Evolutionary conservation across 2,113 vertebrate species (phyloP).

Genomic region (Azemiops feae): DNA sequence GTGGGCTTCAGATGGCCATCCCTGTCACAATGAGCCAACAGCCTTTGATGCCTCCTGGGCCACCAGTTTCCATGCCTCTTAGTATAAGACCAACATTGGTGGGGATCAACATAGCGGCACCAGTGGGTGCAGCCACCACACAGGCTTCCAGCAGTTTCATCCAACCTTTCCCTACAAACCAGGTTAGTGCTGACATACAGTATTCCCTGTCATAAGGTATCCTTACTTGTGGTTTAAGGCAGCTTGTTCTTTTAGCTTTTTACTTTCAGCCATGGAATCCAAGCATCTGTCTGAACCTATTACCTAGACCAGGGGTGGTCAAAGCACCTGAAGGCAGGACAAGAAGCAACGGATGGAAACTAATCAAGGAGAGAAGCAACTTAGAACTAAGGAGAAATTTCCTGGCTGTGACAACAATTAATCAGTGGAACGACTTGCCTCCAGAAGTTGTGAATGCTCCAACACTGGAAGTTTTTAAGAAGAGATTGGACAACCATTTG

Average conservation of each 20-base stretch:
- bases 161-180: conserved; percentile 69
- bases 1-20: conserved; percentile 81
- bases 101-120: conserved; percentile 73
- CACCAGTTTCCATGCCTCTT: conserved; percentile 66
- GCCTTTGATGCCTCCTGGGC: conserved; percentile 59
- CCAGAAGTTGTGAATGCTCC: not conserved
- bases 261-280: not conserved
- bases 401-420: not conserved
- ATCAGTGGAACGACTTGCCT: not conserved
- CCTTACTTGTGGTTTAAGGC: not conserved
- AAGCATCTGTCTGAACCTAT: fast-evolving
- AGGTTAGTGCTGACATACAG: conserved; percentile 56
- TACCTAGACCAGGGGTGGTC: not conserved
- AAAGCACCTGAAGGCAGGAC: not conserved
- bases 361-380: not conserved
- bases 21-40: conserved; percentile 76
- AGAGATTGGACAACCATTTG: not conserved
- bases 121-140: conserved; percentile 64
- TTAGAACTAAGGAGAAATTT: not conserved
- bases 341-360: not conserved
- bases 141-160: conserved; percentile 72
- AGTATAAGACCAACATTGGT: conserved; percentile 77
- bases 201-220: fast-evolving
- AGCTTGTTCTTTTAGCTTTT: not conserved
- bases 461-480: not conserved